Evolutionary conservation across 2,888 invertebrate genomes (phyloP).

Genomic region (Dioctria linearis): DNA sequence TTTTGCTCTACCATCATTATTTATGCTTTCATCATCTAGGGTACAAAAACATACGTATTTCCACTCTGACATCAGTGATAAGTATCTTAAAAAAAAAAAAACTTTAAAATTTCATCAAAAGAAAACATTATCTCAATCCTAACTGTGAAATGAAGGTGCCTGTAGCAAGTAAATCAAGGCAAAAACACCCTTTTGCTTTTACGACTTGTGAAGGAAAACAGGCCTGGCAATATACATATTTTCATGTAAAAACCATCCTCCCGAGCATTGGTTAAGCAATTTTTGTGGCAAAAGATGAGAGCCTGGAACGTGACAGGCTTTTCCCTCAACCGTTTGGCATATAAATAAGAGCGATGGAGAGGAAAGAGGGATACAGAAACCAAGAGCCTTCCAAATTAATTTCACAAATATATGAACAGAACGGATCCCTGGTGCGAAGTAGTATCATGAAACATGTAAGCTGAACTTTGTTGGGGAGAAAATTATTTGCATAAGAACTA

Average conservation of each 20-base stretch:
- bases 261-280: not conserved
- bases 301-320: not conserved
- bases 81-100: not conserved
- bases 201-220: not conserved
- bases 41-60: not conserved
- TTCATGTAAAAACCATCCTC: not conserved
- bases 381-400: not conserved
- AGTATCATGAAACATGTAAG: not conserved
- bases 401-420: not conserved
- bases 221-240: not conserved
- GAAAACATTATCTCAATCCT: not conserved
- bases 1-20: too few species aligned
- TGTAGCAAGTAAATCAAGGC: not conserved
- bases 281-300: not conserved
- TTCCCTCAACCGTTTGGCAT: not conserved
- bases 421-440: not conserved
- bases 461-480: not conserved
- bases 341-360: not conserved
- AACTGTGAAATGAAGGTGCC: not conserved
- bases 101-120: not conserved
- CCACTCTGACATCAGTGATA: not conserved
- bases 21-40: too few species aligned
- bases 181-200: not conserved
- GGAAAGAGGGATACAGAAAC: not conserved
- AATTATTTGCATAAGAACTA: not conserved